These are phyloP conservation scores for Nipponia nippon DNA, from an alignment of 2,113 vertebrate genomes.

Conservation along the genomic window DNA sequence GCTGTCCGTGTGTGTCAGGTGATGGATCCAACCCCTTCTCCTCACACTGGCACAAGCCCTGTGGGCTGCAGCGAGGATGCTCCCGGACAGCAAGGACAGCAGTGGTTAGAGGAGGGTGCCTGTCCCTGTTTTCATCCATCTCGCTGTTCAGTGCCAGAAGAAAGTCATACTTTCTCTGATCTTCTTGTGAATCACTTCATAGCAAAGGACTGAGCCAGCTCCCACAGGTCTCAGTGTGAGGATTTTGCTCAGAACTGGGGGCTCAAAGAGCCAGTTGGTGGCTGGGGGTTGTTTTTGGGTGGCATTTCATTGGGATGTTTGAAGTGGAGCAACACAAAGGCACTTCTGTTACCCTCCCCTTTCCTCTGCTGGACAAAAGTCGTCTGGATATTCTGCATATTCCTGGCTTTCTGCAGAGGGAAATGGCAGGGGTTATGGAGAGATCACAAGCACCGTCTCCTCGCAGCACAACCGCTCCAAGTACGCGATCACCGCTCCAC, in stretches of 20 bases:
- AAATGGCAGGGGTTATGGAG: not conserved
- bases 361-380: not conserved
- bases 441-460: not conserved
- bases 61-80: accelerated
- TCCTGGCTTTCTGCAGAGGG: not conserved
- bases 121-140: not conserved
- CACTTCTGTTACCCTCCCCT: not conserved
- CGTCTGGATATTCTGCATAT: accelerated
- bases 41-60: not conserved
- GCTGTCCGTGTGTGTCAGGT: accelerated
- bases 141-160: not conserved
- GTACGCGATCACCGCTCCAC: accelerated
- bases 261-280: not conserved
- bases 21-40: not conserved
- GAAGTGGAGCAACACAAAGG: not conserved
- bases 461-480: not conserved
- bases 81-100: not conserved
- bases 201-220: not conserved
- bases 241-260: not conserved
- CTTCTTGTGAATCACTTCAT: not conserved
- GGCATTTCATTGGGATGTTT: not conserved
- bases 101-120: not conserved
- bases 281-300: not conserved
- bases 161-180: not conserved
- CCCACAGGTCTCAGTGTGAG: not conserved